phyloP scores from a whole-genome alignment of 2,888 invertebrate species.

The Microdon myrmicae region DNA sequence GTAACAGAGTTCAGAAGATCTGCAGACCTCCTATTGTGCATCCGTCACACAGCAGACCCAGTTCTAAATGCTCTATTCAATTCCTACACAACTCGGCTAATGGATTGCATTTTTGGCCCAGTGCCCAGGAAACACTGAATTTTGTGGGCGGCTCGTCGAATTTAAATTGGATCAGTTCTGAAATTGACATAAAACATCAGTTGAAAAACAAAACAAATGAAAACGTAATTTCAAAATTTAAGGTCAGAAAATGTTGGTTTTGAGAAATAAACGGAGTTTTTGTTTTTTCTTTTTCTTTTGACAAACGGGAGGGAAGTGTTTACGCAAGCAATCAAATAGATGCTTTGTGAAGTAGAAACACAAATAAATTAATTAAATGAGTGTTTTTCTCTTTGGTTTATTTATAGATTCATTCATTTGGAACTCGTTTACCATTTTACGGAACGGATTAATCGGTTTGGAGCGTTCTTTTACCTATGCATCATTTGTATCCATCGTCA shows the following conservation, averaged over 20 bases:
- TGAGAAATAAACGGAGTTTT: constrained; percentile 29
- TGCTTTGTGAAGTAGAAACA: constrained; percentile 34
- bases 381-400: constrained; percentile 9
- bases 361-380: constrained; percentile 28
- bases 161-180: constrained; percentile 18
- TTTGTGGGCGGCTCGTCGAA: constrained; percentile 41
- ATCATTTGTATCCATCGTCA: constrained; percentile 69
- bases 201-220: constrained; percentile 4
- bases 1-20: constrained; percentile 28
- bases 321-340: constrained; percentile 36
- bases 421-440: constrained; percentile 11
- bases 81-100: constrained; percentile 12
- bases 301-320: constrained; percentile 9
- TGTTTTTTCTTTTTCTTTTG: too few species aligned
- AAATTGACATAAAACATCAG: constrained; percentile 2
- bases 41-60: constrained; percentile 22
- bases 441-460: constrained; percentile 11
- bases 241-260: constrained; percentile 42
- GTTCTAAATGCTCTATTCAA: constrained; percentile 31
- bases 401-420: constrained; percentile 49
- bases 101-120: constrained; percentile 16
- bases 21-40: constrained; percentile 2
- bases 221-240: constrained; percentile 25
- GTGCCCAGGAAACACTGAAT: constrained; percentile 14
- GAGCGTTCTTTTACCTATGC: constrained; percentile 57